These are phyloP conservation scores for Dendroctonus ponderosae DNA, from an alignment of 1,140 invertebrate genomes.

Conservation along the genomic window DNA sequence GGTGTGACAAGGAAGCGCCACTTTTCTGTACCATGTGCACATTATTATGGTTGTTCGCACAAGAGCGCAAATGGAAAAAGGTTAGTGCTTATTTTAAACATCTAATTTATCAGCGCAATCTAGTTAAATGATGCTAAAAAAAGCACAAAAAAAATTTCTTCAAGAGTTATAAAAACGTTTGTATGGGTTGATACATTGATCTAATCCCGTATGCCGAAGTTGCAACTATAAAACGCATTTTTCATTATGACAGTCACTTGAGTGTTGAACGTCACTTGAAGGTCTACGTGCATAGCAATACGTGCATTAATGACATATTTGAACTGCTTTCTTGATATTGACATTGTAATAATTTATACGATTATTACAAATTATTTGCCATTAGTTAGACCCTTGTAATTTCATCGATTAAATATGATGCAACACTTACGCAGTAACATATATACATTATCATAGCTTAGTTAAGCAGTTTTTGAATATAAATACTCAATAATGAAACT, in stretches of 20 bases:
- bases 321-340: no score
- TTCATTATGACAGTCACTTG: no score
- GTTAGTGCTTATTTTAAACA: slow-evolving; percentile 8
- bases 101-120: neutral
- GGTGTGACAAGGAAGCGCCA: slow-evolving; percentile 62
- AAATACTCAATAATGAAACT: neutral
- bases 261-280: neutral
- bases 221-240: neutral
- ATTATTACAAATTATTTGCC: neutral
- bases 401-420: no score
- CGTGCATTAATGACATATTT: no score
- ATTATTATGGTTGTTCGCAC: slow-evolving; percentile 62
- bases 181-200: neutral
- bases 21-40: slow-evolving; percentile 62
- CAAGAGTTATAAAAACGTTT: neutral
- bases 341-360: no score
- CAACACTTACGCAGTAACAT: neutral
- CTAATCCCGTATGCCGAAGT: neutral
- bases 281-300: no score
- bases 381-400: neutral
- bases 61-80: slow-evolving; percentile 39
- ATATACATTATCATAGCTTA: no score
- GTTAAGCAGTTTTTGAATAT: no score
- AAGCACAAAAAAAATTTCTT: neutral
- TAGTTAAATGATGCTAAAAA: neutral